Percentiles rank a stretch among this genome's conserved stretches.
Evolutionary conservation across 2,888 invertebrate species (phyloP).

Genomic region (Frankliniella intonsa): DNA sequence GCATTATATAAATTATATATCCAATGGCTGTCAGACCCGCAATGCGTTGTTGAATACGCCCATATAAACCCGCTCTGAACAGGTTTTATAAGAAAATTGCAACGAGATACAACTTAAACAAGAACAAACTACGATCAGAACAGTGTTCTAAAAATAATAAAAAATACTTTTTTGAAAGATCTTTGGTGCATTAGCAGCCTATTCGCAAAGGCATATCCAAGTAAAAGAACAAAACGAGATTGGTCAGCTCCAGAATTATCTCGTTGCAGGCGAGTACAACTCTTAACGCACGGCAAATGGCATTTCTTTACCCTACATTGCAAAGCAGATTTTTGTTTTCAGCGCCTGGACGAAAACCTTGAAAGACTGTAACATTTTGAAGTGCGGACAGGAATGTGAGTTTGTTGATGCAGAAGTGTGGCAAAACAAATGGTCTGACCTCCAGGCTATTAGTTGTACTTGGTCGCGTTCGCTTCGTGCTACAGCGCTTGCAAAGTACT

Average conservation of each 20-base stretch:
- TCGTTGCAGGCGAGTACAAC: too few species aligned
- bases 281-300: neutral
- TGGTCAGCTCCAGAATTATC: too few species aligned
- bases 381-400: neutral
- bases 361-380: neutral
- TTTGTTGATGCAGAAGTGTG: slow-evolving; percentile 18
- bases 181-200: too few species aligned
- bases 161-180: too few species aligned
- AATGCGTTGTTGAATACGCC: too few species aligned
- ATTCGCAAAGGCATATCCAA: too few species aligned
- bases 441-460: slow-evolving; percentile 9
- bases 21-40: neutral
- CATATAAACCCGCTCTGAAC: too few species aligned
- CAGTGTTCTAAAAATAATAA: too few species aligned
- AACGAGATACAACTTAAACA: too few species aligned
- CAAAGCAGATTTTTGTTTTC: neutral
- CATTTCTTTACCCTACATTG: neutral
- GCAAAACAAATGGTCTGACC: neutral
- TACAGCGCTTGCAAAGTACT: slow-evolving; percentile 15
- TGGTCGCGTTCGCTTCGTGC: neutral
- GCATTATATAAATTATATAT: neutral
- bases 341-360: neutral
- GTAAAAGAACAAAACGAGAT: too few species aligned
- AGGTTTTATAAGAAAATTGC: too few species aligned
- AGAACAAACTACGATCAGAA: too few species aligned